These are phyloP conservation scores for Dermatemys mawii DNA, from an alignment of 2,113 vertebrate species.

Conservation along the genomic window DNA sequence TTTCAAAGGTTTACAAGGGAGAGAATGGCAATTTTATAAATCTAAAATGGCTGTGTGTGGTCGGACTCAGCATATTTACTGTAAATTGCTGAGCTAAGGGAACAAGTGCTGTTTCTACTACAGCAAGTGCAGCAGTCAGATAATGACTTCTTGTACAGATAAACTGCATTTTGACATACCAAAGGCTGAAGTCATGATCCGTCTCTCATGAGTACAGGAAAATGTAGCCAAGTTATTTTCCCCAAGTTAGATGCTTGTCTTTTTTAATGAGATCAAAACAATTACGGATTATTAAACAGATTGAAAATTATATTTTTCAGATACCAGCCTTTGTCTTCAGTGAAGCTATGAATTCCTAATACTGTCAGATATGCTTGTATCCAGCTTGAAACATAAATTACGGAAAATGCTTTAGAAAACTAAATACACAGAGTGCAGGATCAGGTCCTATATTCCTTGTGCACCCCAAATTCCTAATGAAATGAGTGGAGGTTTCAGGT, in stretches of 20 bases:
- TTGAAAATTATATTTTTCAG: neutral
- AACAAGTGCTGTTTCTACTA: neutral
- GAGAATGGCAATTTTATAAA: conserved; percentile 26
- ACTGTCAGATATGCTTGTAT: neutral
- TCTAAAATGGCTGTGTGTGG: conserved; percentile 9
- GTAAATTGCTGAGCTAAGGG: conserved; percentile 24
- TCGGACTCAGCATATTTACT: conserved; percentile 36
- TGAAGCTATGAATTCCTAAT: neutral
- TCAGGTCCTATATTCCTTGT: neutral
- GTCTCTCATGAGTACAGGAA: neutral
- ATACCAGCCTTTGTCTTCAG: neutral
- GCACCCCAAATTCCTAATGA: neutral
- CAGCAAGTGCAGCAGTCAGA: neutral
- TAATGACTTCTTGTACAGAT: conserved; percentile 17
- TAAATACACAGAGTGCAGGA: neutral
- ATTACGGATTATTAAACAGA: neutral
- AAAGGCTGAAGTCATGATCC: neutral
- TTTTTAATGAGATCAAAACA: neutral
- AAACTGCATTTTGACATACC: neutral
- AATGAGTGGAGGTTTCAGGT: neutral
- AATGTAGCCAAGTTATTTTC: fast-evolving
- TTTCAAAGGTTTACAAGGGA: conserved; percentile 18
- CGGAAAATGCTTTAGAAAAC: neutral
- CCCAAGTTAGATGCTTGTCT: neutral
- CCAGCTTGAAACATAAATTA: neutral